phyloP scores from a whole-genome alignment of 30 jellyfish, hydroid and myxozoan species.

The Catostylus mosaicus region DNA sequence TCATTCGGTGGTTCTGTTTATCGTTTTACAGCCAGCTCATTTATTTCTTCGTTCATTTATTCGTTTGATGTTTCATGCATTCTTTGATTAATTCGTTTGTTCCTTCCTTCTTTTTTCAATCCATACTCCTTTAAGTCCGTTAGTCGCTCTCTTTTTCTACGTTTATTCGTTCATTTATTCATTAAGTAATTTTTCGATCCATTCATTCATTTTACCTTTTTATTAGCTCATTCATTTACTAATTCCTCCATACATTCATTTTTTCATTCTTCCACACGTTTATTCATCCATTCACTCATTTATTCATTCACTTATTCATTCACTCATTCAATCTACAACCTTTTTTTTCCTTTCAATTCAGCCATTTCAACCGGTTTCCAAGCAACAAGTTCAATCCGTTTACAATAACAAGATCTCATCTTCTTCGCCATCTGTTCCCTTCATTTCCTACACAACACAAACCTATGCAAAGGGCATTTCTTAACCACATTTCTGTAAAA shows the following conservation, averaged over 20 bases:
- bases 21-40: too few species aligned
- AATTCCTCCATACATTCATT: not conserved
- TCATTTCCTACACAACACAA: not conserved
- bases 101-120: not conserved
- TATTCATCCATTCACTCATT: not conserved
- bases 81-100: not conserved
- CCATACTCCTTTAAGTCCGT: too few species aligned
- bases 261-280: not conserved
- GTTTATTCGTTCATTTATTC: conserved; percentile 2
- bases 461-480: not conserved
- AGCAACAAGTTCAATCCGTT: conserved; percentile 1
- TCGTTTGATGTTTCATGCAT: not conserved
- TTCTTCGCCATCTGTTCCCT: too few species aligned
- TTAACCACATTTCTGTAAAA: not conserved
- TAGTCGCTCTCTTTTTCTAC: too few species aligned
- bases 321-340: not conserved
- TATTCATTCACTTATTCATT: conserved; percentile 1
- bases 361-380: not conserved
- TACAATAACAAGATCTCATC: not conserved
- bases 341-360: not conserved
- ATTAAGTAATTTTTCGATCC: not conserved
- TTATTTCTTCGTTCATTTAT: not conserved
- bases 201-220: not conserved
- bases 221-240: not conserved
- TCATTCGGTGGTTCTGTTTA: too few species aligned